Evolutionary conservation across 2,113 vertebrate species (phyloP), one percentile per base, ranked within the genome.

Genomic region (Nesogale talazaci): DNA sequence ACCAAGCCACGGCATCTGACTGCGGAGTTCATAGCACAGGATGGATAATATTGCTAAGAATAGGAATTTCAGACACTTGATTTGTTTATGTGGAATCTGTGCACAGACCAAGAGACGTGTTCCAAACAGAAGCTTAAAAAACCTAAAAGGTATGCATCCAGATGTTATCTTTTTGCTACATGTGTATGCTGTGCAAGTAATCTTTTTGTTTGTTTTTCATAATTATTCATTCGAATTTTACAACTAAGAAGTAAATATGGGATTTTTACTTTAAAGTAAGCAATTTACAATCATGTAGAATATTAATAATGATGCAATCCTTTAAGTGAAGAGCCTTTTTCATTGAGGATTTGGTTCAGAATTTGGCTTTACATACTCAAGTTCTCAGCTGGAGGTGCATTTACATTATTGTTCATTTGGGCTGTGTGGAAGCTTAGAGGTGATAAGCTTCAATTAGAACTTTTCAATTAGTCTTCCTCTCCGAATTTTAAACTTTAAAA

Each of bases 361-460:
- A 65, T 38, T n/a, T 92, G n/a, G 67, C 36, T 90, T 86, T 59
- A 40, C 36, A 80, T 69, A 81, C 23, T 46, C 52, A 52, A 36
- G 42, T 72, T 27, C 52, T 89, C n/a, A 57, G 46, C 46, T 70
- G 76, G 46, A 36, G 70, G 56, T 83, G 17, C 6, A 29, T 75
- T 76, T 77, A 77, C 46, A 63, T 77, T 61, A 40, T 7, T 87
- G 40, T 83, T 86, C 61, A 83, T 34, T 31, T 67, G 14, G 11
- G 25, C 19, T 83, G 10, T 29, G 23, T n/a, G 88, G 79, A 80
- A 76, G 12, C 22, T 63, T 78, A 86, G 12, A 81, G 56, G 29
- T 88, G 70, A 82, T 63, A 63, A 38, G 2, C 75, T 90, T 96
- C 63, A 89, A 38, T 80, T 40, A 88, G 83, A 92, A 77, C 17